Evolutionary conservation across 2,113 vertebrate species (phyloP), one percentile per base, ranked within the genome.

Genomic region (Hirundichthys speculiger): DNA sequence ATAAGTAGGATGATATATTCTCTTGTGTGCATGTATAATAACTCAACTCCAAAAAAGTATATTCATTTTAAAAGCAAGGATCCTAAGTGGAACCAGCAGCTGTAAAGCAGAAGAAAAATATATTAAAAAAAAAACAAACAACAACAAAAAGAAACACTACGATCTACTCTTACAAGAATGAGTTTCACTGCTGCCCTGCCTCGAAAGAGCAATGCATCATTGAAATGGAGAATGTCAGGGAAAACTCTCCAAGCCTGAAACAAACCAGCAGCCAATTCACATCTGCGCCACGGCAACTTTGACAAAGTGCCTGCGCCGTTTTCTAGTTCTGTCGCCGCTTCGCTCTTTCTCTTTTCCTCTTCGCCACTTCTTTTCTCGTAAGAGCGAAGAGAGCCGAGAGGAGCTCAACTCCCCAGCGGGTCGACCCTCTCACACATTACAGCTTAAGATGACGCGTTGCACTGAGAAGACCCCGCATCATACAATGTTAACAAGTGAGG

Each of bases 351-450:
- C 43, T 46, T 30, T 46, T 50, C 46, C 43, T 64, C 40, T 51
- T 51, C 41, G 21, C 53, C 61, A 46, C 64, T 76, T 73, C n/a
- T 76, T 75, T 57, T 63, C 77, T 76, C 67, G 58, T 80, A 54
- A 2, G 56, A 66, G 49, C 15, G 56, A 64, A 65, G 78, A 66
- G 73, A 65, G 68, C 64, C 5, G 64, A 42, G 82, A n/a, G 12
- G 70, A 69, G 73, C 49, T 6, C 22, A 49, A 63, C 53, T 80
- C 84, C 76, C 75, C 64, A 10, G 70, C 13, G 76, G 69, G 68
- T 64, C 73, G 77, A 90, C 84, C 84, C 84, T 85, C 84, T 79
- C 74, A 57, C 67, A 74, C 64, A 38, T 66, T 71, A 64, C 54
- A 0, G 9, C 63, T 30, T 52, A 70, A 75, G 74, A 55, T 48